Evolutionary conservation across 2,888 invertebrate species (phyloP).

Genomic region (Stenichneumon culpator): DNA sequence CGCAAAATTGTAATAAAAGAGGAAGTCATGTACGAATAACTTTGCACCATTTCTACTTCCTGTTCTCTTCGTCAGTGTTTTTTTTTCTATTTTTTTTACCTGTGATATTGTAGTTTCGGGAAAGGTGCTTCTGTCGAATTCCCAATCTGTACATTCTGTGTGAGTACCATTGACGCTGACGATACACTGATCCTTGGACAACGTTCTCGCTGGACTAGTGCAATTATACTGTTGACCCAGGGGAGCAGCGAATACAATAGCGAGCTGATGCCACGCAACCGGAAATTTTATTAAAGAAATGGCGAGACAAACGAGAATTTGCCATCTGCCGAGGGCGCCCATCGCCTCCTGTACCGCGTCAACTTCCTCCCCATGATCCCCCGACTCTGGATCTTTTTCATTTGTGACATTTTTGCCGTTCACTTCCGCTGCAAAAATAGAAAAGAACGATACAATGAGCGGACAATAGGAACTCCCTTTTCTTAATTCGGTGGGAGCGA

Average conservation of each 20-base stretch:
- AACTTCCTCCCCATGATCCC: constrained; percentile 76
- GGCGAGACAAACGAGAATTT: constrained; percentile 89
- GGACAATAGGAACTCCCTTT: neutral
- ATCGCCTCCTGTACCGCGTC: constrained; percentile 90
- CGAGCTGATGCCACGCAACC: constrained; percentile 93
- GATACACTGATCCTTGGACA: constrained; percentile 75
- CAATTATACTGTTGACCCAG: constrained; percentile 87
- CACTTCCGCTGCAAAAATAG: constrained; percentile 74
- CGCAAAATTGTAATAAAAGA: too few relatives aligned
- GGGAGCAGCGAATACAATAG: constrained; percentile 92
- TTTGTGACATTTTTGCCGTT: constrained; percentile 75
- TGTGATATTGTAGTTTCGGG: constrained; percentile 90
- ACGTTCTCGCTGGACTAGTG: constrained; percentile 79
- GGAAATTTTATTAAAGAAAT: constrained; percentile 92
- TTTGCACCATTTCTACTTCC: too few relatives aligned
- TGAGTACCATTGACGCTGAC: constrained; percentile 85
- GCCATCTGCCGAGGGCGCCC: constrained; percentile 91
- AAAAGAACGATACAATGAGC: neutral
- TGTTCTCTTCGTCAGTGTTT: neutral
- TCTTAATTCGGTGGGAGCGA: neutral
- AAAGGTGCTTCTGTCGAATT: constrained; percentile 89
- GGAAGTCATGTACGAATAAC: too few relatives aligned
- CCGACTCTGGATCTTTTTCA: constrained; percentile 72
- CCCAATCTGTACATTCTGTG: constrained; percentile 86
- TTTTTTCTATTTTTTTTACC: constrained; percentile 73